These are phyloP conservation scores for Anoplophora glabripennis DNA, from an alignment of 1,140 invertebrate genomes.

Conservation along the genomic window DNA sequence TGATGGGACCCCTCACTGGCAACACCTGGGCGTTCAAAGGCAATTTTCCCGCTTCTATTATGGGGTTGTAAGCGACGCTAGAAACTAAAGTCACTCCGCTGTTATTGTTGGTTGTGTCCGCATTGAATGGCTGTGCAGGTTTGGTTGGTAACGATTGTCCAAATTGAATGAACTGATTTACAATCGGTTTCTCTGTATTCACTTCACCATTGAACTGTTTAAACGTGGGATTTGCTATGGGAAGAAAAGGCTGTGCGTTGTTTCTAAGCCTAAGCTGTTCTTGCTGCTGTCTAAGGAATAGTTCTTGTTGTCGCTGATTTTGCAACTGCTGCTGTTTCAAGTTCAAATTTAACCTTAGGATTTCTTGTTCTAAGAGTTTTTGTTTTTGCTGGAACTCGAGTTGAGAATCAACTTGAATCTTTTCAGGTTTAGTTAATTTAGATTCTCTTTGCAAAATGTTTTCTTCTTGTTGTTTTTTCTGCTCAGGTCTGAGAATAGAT, in stretches of 20 bases:
- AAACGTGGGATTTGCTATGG: slow-evolving; percentile 26
- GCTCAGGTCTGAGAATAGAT: slow-evolving; percentile 56
- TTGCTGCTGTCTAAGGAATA: slow-evolving; percentile 58
- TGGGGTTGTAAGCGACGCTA: slow-evolving; percentile 49
- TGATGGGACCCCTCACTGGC: slow-evolving; percentile 38
- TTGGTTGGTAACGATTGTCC: slow-evolving; percentile 5
- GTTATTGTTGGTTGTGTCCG: not conserved
- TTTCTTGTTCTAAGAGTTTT: slow-evolving; percentile 64
- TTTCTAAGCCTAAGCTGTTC: slow-evolving; percentile 45
- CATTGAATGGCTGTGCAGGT: slow-evolving; percentile 8
- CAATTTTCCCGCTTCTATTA: slow-evolving; percentile 30
- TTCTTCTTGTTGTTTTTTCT: slow-evolving; percentile 23
- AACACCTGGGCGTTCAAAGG: slow-evolving; percentile 41
- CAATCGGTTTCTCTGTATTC: not conserved
- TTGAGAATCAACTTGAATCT: slow-evolving; percentile 49
- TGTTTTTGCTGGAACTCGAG: slow-evolving; percentile 68
- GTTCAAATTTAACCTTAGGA: slow-evolving; percentile 44
- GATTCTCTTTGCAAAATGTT: slow-evolving; percentile 24
- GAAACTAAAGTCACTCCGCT: slow-evolving; percentile 50
- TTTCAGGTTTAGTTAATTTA: slow-evolving; percentile 47
- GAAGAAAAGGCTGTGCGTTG: slow-evolving; percentile 46
- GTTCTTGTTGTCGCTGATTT: slow-evolving; percentile 61
- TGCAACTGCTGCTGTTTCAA: slow-evolving; percentile 53
- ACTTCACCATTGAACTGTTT: not conserved
- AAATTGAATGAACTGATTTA: not conserved